Base-by-base conservation (phyloP, 2,888 invertebrate species). In the Habrosyne pyritoides region DNA sequence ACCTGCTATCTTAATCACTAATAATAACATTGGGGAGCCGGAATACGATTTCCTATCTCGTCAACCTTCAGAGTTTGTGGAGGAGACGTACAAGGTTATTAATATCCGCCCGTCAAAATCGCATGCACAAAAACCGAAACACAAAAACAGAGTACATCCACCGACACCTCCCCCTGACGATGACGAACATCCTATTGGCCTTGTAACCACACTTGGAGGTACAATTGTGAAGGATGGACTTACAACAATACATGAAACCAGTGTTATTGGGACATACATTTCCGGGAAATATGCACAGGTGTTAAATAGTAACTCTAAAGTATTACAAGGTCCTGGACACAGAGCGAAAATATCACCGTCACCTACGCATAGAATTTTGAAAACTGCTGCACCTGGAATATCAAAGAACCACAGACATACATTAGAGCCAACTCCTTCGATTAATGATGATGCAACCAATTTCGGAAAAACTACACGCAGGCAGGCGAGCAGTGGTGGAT, bases 211-310 rank as follows among this genome's bases (percentile, higher is more conserved):
- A 73, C 93, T 97, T 53, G 97, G 97, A 47, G 98, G 97, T 21
- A 97, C 96, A 5, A 94, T 96, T 56, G 95, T 97, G 4, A 96
- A 95, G 78, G 96, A 97, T 74, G 97, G 97, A 1, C 87, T 95
- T 2, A 97, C 97, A 5, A 97, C 97, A 0, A 94, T 97, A 6
- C 96, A 97, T 77, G 97, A 97, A 87, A 97, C 97, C 0, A 96
- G 96, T 79, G 97, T 98, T n/a, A 96, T 97, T 71, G 96, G 98
- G 24, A 97, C 98, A 3, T 96, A 95, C 78, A 96, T 97, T 73
- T 96, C 96, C 52, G 97, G 97, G 42, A 97, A 97, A 88, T 97
- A 98, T 82, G 97, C 97, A 2, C 97, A 98, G 87, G 96, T 96
- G 10, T 88, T 97, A 28, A 97, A 97, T 76, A 97, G 97, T 74